phyloP scores from a whole-genome alignment of 2,113 vertebrate species.

The Symphodus melops region DNA sequence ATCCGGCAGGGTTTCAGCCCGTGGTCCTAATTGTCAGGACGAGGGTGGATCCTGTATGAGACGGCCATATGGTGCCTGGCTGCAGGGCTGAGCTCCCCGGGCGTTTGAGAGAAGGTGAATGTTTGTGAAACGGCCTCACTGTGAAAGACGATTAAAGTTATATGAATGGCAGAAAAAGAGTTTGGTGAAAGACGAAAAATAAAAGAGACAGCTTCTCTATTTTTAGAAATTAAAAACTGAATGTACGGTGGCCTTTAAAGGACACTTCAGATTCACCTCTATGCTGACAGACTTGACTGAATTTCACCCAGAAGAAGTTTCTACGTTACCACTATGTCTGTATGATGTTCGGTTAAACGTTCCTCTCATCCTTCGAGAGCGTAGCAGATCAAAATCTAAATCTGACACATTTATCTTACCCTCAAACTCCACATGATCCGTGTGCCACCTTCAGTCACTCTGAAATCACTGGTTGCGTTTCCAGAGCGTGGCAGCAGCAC shows the following conservation, averaged over 20 bases:
- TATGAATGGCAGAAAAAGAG: not conserved
- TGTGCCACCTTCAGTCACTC: too few relatives aligned
- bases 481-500: too few relatives aligned
- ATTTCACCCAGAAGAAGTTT: too few relatives aligned
- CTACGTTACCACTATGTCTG: too few relatives aligned
- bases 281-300: not conserved
- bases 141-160: not conserved
- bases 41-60: constrained; percentile 53
- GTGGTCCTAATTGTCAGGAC: constrained; percentile 68
- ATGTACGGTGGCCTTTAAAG: constrained; percentile 2
- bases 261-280: not conserved
- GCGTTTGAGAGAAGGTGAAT: constrained; percentile 51
- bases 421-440: too few relatives aligned
- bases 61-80: constrained; percentile 68
- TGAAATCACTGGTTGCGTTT: too few relatives aligned
- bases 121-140: constrained; percentile 20
- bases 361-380: too few relatives aligned
- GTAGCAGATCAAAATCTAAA: too few relatives aligned
- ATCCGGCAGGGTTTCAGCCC: constrained; percentile 62
- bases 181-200: not conserved
- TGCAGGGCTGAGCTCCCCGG: constrained; percentile 43
- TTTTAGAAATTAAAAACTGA: not conserved
- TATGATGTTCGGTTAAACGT: too few relatives aligned
- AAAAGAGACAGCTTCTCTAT: not conserved
- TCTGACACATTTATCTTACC: too few relatives aligned